These are phyloP conservation scores for Yponomeuta evonymella DNA, from an alignment of 2,888 invertebrate genomes.

Conservation along the genomic window DNA sequence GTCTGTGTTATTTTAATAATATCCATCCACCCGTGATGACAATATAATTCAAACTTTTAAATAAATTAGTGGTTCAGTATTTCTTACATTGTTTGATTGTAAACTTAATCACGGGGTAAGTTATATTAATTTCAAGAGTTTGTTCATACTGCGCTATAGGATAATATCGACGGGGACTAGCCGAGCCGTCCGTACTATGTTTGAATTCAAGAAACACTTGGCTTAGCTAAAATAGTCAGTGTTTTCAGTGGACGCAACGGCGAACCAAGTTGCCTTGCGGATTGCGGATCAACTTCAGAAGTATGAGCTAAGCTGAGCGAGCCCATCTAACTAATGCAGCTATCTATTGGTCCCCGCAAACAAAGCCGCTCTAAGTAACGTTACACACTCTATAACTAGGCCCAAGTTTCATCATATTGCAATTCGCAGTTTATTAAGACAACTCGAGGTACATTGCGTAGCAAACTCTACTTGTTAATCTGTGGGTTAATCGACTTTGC, in stretches of 20 bases:
- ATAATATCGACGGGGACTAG: neutral
- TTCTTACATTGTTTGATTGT: neutral
- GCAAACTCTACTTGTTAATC: too few species aligned
- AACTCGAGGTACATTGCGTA: neutral
- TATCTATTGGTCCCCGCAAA: slow-evolving; percentile 70
- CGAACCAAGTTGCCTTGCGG: slow-evolving; percentile 61
- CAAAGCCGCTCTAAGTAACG: slow-evolving; percentile 46
- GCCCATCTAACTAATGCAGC: slow-evolving; percentile 73
- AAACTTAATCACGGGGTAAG: too few species aligned
- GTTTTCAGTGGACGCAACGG: slow-evolving; percentile 50
- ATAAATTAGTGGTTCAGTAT: neutral
- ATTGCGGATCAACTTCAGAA: slow-evolving; percentile 64
- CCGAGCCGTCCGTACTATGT: neutral
- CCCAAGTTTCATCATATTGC: neutral
- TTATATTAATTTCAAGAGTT: too few species aligned
- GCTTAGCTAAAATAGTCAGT: neutral
- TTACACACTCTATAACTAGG: neutral
- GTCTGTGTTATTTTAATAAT: too few species aligned
- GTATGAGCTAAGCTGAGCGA: slow-evolving; percentile 50
- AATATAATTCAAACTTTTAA: too few species aligned
- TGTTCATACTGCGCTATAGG: neutral
- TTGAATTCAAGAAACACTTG: slow-evolving; percentile 5
- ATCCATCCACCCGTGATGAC: too few species aligned
- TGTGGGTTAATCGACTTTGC: too few species aligned
- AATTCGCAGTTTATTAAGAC: neutral